Evolutionary conservation across 2,888 invertebrate genomes (phyloP).

Genomic region (Melitaea athalia): DNA sequence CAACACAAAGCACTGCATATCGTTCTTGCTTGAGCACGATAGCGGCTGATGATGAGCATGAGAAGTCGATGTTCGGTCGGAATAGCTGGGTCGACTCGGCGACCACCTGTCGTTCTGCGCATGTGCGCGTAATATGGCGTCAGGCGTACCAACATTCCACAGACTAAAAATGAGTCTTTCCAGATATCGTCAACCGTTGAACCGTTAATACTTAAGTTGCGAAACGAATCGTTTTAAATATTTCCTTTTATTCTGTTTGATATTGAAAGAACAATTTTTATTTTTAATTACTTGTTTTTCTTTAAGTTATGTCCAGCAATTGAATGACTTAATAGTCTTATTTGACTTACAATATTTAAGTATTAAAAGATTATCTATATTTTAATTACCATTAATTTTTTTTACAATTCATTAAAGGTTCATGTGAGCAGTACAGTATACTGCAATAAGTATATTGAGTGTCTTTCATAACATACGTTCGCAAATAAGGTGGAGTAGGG

Average conservation of each 20-base stretch:
- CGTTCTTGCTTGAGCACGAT: constrained; percentile 80
- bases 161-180: constrained; percentile 50
- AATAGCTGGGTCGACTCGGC: constrained; percentile 79
- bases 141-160: constrained; percentile 67
- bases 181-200: constrained; percentile 56
- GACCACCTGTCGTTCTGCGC: constrained; percentile 83
- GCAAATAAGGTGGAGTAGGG: no score
- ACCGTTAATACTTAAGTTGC: background rate
- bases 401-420: no score
- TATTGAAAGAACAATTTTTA: no score
- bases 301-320: no score
- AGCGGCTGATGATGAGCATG: constrained; percentile 83
- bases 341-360: no score
- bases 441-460: no score
- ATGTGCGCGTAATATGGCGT: constrained; percentile 79
- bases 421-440: no score
- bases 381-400: no score
- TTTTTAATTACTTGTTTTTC: no score
- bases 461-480: no score
- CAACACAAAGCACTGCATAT: constrained; percentile 81
- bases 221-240: background rate
- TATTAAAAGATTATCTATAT: no score
- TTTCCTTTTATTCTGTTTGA: background rate
- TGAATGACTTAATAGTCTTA: no score
- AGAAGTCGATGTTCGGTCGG: constrained; percentile 81